A percentile compares a stretch with the other conserved stretches of the same genome.
Conservation (phyloP, 2,888 invertebrate genomes). For the Ectobius pallidus region DNA sequence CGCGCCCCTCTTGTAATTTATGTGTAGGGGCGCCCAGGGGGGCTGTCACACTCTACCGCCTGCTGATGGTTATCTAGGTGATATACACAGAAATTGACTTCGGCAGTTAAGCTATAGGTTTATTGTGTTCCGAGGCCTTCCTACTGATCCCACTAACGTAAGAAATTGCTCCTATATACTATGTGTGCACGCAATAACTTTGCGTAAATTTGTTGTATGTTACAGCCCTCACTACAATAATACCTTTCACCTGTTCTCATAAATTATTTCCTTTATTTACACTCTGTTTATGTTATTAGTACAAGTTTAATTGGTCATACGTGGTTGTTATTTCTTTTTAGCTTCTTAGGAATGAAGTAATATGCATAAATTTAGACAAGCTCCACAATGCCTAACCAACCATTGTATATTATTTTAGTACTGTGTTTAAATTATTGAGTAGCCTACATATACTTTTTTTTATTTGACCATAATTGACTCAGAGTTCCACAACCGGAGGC, state of each 20-base stretch:
- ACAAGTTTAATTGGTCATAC: no score
- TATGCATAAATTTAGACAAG: no score
- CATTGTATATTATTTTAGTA: no score
- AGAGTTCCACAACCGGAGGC: no score
- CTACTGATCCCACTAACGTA: not conserved
- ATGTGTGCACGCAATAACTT: not conserved
- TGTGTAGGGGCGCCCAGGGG: not conserved
- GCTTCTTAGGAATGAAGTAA: no score
- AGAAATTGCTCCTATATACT: not conserved
- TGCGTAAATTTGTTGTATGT: not conserved
- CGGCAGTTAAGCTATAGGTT: not conserved
- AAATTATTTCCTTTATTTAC: not conserved
- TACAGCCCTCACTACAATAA: not conserved
- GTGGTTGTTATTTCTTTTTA: no score
- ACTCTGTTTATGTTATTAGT: no score
- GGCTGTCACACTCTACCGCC: not conserved
- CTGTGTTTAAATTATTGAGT: no score
- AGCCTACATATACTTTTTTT: no score
- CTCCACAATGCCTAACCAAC: no score
- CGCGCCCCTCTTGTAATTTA: not conserved
- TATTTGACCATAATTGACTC: no score
- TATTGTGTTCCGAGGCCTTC: not conserved
- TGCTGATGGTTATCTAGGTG: not conserved
- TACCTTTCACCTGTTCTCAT: not conserved
- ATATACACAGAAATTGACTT: conserved; percentile 6